Percentiles rank a stretch among this genome's conserved stretches.
These are phyloP conservation scores for Dinoponera quadriceps DNA, from an alignment of 1,140 invertebrate genomes.

Conservation along the genomic window DNA sequence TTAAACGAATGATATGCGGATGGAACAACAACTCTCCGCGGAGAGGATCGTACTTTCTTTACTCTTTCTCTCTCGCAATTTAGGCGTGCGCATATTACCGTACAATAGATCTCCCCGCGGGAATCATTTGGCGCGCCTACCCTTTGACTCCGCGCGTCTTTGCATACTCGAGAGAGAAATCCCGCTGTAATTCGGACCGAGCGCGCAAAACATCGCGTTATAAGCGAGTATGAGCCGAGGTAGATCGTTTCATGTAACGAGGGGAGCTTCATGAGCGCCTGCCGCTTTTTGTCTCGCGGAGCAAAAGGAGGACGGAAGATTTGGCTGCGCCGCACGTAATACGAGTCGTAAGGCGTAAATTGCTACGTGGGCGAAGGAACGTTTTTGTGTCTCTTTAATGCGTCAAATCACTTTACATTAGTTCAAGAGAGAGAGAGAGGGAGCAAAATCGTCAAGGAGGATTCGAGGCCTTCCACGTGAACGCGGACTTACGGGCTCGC, in stretches of 20 bases:
- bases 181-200: constrained; percentile 67
- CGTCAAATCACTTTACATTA: constrained; percentile 48
- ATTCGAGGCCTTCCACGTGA: not conserved
- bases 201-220: constrained; percentile 69
- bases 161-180: constrained; percentile 39
- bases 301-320: constrained; percentile 3
- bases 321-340: constrained; percentile 44
- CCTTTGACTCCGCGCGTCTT: constrained; percentile 30
- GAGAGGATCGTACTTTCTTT: not conserved
- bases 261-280: constrained; percentile 64
- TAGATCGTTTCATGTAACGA: constrained; percentile 64
- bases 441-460: no score
- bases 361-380: constrained; percentile 45
- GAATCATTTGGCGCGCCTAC: constrained; percentile 38
- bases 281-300: constrained; percentile 62
- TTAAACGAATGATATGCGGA: not conserved
- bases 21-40: not conserved
- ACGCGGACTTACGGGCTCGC: constrained; percentile 5
- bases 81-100: not conserved
- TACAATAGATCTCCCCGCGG: constrained; percentile 1
- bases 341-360: constrained; percentile 55
- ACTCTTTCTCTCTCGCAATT: no score
- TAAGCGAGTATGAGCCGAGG: constrained; percentile 50
- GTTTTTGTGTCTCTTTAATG: constrained; percentile 56
- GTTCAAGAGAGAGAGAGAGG: constrained; percentile 4